phyloP scores from a whole-genome alignment of 1,140 invertebrate species.

The Nomia melanderi region DNA sequence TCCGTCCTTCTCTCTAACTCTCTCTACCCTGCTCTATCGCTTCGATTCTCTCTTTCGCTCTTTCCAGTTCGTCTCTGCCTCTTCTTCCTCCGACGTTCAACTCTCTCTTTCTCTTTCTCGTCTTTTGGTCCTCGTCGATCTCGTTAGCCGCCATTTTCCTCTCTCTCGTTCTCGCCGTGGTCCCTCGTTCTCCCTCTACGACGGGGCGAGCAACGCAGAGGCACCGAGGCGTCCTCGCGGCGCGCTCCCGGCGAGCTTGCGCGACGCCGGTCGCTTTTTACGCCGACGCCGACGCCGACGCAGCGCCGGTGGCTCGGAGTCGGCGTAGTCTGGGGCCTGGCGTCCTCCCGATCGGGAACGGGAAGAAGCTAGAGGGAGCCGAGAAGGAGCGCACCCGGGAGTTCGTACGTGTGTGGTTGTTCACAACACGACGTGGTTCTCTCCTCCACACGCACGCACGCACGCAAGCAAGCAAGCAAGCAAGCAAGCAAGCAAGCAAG shows the following conservation, averaged over 20 bases:
- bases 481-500: too few species aligned
- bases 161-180: too few species aligned
- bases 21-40: too few species aligned
- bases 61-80: too few species aligned
- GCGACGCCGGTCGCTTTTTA: constrained; percentile 66
- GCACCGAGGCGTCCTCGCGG: constrained; percentile 29
- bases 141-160: too few species aligned
- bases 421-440: too few species aligned
- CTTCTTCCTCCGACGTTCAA: too few species aligned
- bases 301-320: constrained; percentile 66
- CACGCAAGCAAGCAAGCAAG: too few species aligned
- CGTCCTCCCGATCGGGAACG: constrained; percentile 71
- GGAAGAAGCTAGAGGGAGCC: constrained; percentile 50
- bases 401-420: background rate
- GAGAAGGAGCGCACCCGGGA: constrained; percentile 23
- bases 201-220: constrained; percentile 17
- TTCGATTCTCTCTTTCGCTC: too few species aligned
- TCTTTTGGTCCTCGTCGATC: too few species aligned
- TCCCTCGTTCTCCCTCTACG: background rate
- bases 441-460: too few species aligned
- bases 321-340: constrained; percentile 74
- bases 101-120: too few species aligned
- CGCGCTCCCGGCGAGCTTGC: constrained; percentile 62
- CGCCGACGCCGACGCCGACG: constrained; percentile 67
- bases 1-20: background rate